Conservation (phyloP, 2,113 vertebrate species). For the Craseonycteris thonglongyai region DNA sequence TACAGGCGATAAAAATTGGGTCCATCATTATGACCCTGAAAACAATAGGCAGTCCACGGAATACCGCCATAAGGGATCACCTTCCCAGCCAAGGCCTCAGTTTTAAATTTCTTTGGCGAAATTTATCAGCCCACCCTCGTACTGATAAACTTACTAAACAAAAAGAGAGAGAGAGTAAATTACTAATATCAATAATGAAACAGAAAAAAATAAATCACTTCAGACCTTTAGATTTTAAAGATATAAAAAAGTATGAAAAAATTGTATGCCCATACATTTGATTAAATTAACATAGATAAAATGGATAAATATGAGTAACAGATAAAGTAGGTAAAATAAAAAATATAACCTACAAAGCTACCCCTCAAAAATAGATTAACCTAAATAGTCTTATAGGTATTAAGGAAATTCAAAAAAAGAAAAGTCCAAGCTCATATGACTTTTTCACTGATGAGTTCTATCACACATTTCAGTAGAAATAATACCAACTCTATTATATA, state of each 20-base stretch:
- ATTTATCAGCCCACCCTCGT: no score
- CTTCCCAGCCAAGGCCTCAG: no score
- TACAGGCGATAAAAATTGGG: no score
- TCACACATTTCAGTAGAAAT: neutral
- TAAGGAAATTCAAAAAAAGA: neutral
- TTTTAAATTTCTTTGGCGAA: no score
- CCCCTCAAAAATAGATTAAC: neutral
- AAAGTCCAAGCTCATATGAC: neutral
- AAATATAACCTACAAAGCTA: neutral
- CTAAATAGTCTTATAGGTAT: neutral
- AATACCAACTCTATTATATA: neutral
- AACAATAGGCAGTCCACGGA: no score
- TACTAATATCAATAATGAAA: neutral
- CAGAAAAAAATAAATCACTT: neutral
- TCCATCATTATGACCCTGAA: no score
- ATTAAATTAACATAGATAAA: neutral
- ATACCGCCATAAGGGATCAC: no score
- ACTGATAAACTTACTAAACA: neutral
- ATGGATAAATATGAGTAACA: neutral
- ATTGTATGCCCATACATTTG: neutral
- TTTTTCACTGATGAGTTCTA: neutral
- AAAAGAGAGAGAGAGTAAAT: neutral
- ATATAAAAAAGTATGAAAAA: neutral
- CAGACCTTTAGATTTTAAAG: neutral
- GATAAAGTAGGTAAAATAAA: no score